Base-by-base conservation (phyloP, 2,888 invertebrate genomes). In the Oscheius onirici region DNA sequence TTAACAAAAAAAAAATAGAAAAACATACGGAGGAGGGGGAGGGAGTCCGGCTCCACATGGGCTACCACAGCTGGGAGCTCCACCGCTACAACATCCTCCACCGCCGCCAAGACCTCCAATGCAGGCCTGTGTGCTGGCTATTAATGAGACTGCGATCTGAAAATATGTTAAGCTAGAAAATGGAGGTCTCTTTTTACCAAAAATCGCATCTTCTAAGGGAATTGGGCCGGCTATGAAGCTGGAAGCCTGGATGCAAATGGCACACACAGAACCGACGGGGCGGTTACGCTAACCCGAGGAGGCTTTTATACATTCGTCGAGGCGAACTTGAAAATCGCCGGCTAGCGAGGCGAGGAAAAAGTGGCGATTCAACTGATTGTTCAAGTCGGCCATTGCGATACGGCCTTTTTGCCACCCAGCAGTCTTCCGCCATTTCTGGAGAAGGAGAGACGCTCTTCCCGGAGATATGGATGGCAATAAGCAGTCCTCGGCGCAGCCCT, bases 281-380 rank as follows among this genome's bases (percentile, higher is more conserved):
- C 63, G 49, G 49, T 63, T 49, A 63, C 63, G 63, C 28, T 24
- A 17, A 24, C 46, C 34, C 34, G 34, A 6, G 10, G 34, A 44
- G n/a, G 28, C 52, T 66, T 66, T 66, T 66, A 66, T 66, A 66
- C 52, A 40, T 52, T 46, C 51, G 52, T n/a, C 52, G 41, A 54
- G 52, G 52, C 66, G 66, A 66, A 66, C 66, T 52, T 52, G 66
- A 66, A 66, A 66, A 66, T 66, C 66, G 66, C 66, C 63, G 49
- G 63, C 63, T 63, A 49, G 63, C 63, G 63, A 63, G 63, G 63
- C 63, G 46, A 63, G 49, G 63, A 63, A 63, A 63, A 63, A 63
- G 63, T 49, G 63, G 46, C 63, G 63, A 63, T 63, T 63, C 63
- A 63, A 63, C 63, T 63, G 63, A 63, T 63, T 63, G 63, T 63